Base-by-base conservation (phyloP, 1,140 invertebrate genomes). In the Aphis craccivora region DNA sequence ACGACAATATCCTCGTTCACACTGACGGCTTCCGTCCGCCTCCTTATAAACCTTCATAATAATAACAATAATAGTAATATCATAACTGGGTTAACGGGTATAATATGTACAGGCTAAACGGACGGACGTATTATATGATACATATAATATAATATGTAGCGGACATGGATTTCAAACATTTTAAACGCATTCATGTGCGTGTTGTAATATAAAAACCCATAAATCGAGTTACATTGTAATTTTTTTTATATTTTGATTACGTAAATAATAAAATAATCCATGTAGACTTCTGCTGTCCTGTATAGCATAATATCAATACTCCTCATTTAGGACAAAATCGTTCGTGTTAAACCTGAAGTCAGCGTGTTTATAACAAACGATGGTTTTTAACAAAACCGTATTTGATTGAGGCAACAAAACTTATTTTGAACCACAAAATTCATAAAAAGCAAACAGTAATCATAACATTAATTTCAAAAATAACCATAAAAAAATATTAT, bases 1-100 rank as follows among this genome's bases (percentile, higher is more conserved):
- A 93, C 81, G 91, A 93, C 81, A 53, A 93, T 93, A 93, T 93
- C 91, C 91, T 93, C 91, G 91, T 92, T 93, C 91, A 84, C 81
- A 92, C 91, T 76, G 37, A n/a, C 91, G 90, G 45, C 45, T 93
- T 93, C 91, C 91, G 91, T 93, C 91, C 91, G 48, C 81, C 76
- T 92, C 48, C 87, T 89, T 89, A 89, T 45, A 53, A 53, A 55
- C 91, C 45, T 84, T 53, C n/a, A 30, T 53, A 23, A 76, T 60
- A 76, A 67, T 67, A 67, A 60, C 30, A 60, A 14, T 60, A 22
- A 43, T 55, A 60, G 4, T 60, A 22, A 43, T 55, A 67, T 60
- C 53, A 86, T 83, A 93, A 93, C 84, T 84, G 91, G 76, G 91
- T 92, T 92, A 86, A 93, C 91, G 76, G 48, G 48, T 23, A 55